Percentiles rank a stretch among this genome's conserved stretches.
These are phyloP conservation scores for Upupa epops DNA, from an alignment of 2,113 vertebrate genomes.

Conservation along the genomic window DNA sequence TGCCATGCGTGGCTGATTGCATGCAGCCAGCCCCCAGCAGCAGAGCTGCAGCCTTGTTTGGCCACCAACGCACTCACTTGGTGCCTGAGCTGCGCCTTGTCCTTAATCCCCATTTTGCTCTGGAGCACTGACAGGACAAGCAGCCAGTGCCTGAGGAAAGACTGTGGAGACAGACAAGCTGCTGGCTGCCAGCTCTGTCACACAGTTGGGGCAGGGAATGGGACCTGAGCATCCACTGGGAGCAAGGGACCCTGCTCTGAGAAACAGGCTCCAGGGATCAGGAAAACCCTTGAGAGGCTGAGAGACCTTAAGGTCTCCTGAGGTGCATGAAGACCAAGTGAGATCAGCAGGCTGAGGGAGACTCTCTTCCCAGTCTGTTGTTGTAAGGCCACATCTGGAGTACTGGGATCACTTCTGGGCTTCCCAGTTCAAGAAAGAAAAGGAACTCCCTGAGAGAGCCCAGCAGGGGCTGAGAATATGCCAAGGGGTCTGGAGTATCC, in stretches of 20 bases:
- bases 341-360: too few relatives aligned
- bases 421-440: not conserved
- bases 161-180: rapidly evolving
- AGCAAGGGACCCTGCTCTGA: not conserved
- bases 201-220: not conserved
- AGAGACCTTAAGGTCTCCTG: not conserved
- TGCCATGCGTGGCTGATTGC: not conserved
- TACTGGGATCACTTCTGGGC: not conserved
- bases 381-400: not conserved
- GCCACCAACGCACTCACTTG: not conserved
- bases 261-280: not conserved
- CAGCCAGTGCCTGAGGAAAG: not conserved
- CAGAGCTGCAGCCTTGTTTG: not conserved
- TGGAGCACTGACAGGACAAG: not conserved
- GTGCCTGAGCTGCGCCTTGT: not conserved
- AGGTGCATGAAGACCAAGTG: too few relatives aligned
- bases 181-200: rapidly evolving
- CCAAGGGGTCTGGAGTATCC: not conserved
- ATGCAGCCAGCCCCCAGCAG: not conserved
- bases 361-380: not conserved
- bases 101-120: not conserved
- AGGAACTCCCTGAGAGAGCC: not conserved
- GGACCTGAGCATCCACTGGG: not conserved
- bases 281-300: not conserved
- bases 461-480: not conserved